These are phyloP conservation scores for Melanotaenia nigrans DNA, from an alignment of 2,797 vertebrate species.

Conservation along the genomic window DNA sequence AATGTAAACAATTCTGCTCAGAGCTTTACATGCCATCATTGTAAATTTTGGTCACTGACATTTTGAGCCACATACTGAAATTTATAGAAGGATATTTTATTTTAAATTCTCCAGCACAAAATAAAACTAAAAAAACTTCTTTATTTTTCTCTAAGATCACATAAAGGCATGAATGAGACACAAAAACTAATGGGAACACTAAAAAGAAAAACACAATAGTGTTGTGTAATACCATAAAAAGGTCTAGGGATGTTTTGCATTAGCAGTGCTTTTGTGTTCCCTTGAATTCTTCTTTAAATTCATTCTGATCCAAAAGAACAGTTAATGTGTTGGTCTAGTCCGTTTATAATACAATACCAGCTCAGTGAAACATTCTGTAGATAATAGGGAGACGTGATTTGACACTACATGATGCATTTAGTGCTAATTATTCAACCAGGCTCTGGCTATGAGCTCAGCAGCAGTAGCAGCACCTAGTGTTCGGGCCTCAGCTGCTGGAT, in stretches of 20 bases:
- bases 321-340: background rate
- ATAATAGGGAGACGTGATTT: background rate
- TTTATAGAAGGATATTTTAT: background rate
- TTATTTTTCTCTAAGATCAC: background rate
- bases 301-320: background rate
- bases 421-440: background rate
- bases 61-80: background rate
- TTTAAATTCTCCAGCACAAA: background rate
- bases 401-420: background rate
- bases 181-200: background rate
- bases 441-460: background rate
- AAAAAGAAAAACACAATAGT: background rate
- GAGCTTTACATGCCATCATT: background rate
- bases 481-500: background rate
- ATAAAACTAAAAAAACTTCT: background rate
- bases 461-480: background rate
- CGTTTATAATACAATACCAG: background rate
- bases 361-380: background rate
- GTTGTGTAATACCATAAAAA: background rate
- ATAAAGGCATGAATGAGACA: background rate
- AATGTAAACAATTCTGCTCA: slow-evolving; percentile 4
- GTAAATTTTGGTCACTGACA: background rate
- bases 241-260: no score
- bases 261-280: no score
- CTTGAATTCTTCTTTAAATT: background rate